These are phyloP conservation scores for Andrena chrysosceles DNA, from an alignment of 2,888 invertebrate species.

Conservation along the genomic window DNA sequence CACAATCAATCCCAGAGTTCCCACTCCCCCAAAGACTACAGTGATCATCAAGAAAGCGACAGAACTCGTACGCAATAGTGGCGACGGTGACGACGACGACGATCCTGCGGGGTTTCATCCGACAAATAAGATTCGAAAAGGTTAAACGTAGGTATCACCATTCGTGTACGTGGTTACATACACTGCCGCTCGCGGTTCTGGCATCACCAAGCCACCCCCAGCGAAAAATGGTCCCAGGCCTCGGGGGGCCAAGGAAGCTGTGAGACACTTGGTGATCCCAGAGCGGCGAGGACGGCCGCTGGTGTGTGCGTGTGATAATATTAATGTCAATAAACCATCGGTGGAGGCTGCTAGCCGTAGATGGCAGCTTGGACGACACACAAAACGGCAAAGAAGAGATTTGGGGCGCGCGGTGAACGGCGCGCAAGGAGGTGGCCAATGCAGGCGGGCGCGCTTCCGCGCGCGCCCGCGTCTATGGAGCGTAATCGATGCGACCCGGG, in stretches of 20 bases:
- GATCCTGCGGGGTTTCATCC: slow-evolving; percentile 39
- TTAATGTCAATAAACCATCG: not conserved
- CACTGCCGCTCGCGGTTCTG: not conserved
- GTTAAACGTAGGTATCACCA: slow-evolving; percentile 20
- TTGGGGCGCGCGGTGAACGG: slow-evolving; percentile 28
- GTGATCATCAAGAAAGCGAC: not conserved
- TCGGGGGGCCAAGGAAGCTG: not conserved
- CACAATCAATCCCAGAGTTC: too few species aligned
- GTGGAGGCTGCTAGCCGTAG: slow-evolving; percentile 2
- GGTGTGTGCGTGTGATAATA: not conserved
- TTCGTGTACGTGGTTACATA: not conserved
- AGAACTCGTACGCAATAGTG: not conserved
- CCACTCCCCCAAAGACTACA: not conserved
- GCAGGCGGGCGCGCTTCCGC: not conserved
- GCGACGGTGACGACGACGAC: slow-evolving; percentile 15
- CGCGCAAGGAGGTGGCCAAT: slow-evolving; percentile 15
- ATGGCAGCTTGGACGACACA: slow-evolving; percentile 10
- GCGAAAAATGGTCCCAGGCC: not conserved
- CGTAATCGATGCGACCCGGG: slow-evolving; percentile 40
- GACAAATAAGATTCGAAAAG: slow-evolving; percentile 31
- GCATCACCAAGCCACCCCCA: not conserved
- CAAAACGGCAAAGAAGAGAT: slow-evolving; percentile 23
- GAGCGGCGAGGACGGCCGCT: not conserved
- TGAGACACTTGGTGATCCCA: not conserved
- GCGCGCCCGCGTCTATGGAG: not conserved